Evolutionary conservation across 2,113 vertebrate species (phyloP).

Genomic region (Coptodon bakossiorum): DNA sequence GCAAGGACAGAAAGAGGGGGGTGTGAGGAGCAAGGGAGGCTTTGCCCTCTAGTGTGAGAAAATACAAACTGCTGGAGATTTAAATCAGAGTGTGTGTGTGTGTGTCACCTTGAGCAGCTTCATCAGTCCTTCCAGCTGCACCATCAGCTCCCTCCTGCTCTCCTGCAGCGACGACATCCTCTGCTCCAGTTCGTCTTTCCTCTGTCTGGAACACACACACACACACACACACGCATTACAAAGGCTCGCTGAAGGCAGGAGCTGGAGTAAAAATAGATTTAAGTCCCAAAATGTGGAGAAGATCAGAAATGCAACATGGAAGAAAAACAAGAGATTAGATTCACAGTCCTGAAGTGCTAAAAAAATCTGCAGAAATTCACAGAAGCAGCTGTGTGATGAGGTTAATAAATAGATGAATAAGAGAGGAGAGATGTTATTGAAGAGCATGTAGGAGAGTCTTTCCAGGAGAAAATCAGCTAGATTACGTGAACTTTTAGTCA

Average conservation of each 20-base stretch:
- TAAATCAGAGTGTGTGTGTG: not conserved
- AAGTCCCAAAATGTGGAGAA: not conserved
- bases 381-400: not conserved
- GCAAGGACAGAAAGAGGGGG: not conserved
- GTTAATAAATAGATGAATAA: not conserved
- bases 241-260: not conserved
- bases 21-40: not conserved
- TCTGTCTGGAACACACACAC: conserved; percentile 75
- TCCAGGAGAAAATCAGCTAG: not conserved
- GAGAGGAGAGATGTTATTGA: not conserved
- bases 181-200: conserved; percentile 95
- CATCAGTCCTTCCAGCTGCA: conserved; percentile 96
- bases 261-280: not conserved
- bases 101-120: conserved; percentile 90
- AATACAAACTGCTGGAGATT: not conserved
- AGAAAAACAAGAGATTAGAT: not conserved
- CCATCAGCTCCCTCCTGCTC: conserved; percentile 94
- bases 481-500: not conserved
- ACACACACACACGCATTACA: not conserved
- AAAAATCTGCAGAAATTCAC: not conserved
- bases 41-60: conserved; percentile 45
- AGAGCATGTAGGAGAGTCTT: not conserved
- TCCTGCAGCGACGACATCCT: conserved; percentile 95
- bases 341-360: not conserved
- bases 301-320: not conserved